Evolutionary conservation across 1,140 invertebrate genomes (phyloP).

Genomic region (Lerema accius): DNA sequence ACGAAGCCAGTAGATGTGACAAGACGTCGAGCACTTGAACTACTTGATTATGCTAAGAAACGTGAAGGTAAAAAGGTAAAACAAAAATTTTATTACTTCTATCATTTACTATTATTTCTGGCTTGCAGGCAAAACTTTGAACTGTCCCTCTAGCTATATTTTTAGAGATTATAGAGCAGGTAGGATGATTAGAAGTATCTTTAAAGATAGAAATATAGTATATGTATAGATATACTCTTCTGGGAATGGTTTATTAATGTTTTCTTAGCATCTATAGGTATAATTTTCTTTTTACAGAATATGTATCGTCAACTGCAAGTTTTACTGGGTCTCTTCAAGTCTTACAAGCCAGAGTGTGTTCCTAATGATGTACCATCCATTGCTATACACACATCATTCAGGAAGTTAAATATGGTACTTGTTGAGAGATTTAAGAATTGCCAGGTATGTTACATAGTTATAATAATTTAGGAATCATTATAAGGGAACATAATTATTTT

Average conservation of each 20-base stretch:
- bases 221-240: too few relatives aligned
- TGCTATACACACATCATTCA: constrained; percentile 69
- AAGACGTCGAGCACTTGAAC: constrained; percentile 63
- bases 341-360: constrained; percentile 76
- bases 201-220: too few relatives aligned
- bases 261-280: constrained; percentile 22
- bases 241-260: constrained; percentile 7
- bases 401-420: constrained; percentile 62
- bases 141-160: too few relatives aligned
- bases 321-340: constrained; percentile 76
- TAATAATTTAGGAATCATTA: too few relatives aligned
- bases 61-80: constrained; percentile 70
- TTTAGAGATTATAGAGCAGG: too few relatives aligned
- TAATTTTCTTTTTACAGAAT: constrained; percentile 55
- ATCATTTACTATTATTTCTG: too few relatives aligned
- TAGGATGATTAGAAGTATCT: too few relatives aligned
- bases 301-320: constrained; percentile 66
- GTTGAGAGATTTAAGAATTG: constrained; percentile 58
- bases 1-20: constrained; percentile 76
- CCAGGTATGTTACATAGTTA: constrained; percentile 55
- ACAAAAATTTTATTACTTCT: too few relatives aligned
- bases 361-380: constrained; percentile 74
- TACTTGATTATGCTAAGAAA: constrained; percentile 67
- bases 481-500: too few relatives aligned
- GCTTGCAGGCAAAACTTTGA: too few relatives aligned